Conservation (phyloP, 2,797 vertebrate species). For the Neosilurus hyrtlii region DNA sequence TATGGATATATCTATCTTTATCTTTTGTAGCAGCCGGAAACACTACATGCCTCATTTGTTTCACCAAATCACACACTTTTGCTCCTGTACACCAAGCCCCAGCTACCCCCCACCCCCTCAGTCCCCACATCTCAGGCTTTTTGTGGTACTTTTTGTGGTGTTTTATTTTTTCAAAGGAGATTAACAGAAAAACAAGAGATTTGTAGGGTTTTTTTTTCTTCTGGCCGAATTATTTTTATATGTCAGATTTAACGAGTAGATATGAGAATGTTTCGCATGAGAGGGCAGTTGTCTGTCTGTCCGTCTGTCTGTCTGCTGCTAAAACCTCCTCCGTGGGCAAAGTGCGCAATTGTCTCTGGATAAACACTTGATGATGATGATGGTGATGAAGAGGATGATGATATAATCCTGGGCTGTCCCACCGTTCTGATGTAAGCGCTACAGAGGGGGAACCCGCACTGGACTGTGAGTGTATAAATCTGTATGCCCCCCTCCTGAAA, state of each 20-base stretch:
- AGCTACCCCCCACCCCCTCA: background rate
- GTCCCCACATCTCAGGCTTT: constrained; percentile 97
- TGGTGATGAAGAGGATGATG: constrained; percentile 47
- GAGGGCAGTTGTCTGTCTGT: constrained; percentile 79
- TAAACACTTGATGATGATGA: constrained; percentile 85
- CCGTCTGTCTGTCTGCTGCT: constrained; percentile 77
- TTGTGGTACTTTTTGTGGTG: constrained; percentile 90
- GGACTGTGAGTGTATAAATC: background rate
- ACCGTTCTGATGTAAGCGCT: background rate
- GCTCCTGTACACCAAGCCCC: background rate
- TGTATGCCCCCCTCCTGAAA: background rate
- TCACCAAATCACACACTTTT: constrained; percentile 83
- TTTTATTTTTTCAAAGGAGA: constrained; percentile 68
- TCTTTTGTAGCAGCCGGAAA: constrained; percentile 98
- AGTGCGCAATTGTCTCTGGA: constrained; percentile 91
- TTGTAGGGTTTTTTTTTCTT: constrained; percentile 80
- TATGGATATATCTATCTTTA: constrained; percentile 74
- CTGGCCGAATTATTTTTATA: constrained; percentile 98
- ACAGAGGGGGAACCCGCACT: background rate
- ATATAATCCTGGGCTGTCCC: constrained; percentile 52
- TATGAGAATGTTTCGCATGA: constrained; percentile 90
- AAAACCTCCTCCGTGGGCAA: constrained; percentile 77
- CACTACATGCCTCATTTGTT: constrained; percentile 90
- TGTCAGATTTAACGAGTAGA: constrained; percentile 93
- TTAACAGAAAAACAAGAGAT: constrained; percentile 74